phyloP scores from a whole-genome alignment of 2,888 invertebrate genomes.

The Philereme transversata region DNA sequence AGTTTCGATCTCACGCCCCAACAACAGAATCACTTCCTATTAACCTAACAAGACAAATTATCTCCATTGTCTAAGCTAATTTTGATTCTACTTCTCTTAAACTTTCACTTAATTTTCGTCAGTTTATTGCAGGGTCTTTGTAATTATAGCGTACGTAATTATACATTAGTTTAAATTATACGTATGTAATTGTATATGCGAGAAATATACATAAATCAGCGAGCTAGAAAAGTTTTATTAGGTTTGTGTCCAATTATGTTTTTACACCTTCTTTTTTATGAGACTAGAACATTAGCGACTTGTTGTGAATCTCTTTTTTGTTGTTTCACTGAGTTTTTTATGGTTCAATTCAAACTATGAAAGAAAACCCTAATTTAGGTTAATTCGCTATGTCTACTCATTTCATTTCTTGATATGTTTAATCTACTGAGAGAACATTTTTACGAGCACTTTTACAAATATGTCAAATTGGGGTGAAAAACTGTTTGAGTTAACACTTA shows the following conservation, averaged over 20 bases:
- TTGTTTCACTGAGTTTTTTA: not conserved
- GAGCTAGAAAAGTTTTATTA: slow-evolving; percentile 18
- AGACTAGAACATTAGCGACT: slow-evolving; percentile 11
- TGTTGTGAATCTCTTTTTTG: slow-evolving; percentile 14
- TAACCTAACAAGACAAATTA: slow-evolving; percentile 33
- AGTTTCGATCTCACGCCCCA: slow-evolving; percentile 21
- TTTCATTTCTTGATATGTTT: too few relatives aligned
- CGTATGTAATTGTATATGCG: slow-evolving; percentile 3
- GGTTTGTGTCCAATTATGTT: slow-evolving; percentile 21
- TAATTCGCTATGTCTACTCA: too few relatives aligned
- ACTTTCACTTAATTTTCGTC: slow-evolving; percentile 59
- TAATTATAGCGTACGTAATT: slow-evolving; percentile 37
- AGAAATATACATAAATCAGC: slow-evolving; percentile 15
- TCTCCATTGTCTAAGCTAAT: slow-evolving; percentile 30
- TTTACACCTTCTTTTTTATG: slow-evolving; percentile 18
- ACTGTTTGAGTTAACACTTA: too few relatives aligned
- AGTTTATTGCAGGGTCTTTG: slow-evolving; percentile 47
- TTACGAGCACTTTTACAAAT: too few relatives aligned
- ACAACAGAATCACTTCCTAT: slow-evolving; percentile 29
- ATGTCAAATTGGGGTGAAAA: too few relatives aligned
- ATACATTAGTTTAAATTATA: slow-evolving; percentile 15
- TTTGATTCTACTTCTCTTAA: slow-evolving; percentile 37
- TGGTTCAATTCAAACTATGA: slow-evolving; percentile 1
- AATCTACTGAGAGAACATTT: too few relatives aligned
- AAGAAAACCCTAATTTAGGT: not conserved